Conservation (phyloP, 2,888 invertebrate species). For the Eustalomyia histrio region DNA sequence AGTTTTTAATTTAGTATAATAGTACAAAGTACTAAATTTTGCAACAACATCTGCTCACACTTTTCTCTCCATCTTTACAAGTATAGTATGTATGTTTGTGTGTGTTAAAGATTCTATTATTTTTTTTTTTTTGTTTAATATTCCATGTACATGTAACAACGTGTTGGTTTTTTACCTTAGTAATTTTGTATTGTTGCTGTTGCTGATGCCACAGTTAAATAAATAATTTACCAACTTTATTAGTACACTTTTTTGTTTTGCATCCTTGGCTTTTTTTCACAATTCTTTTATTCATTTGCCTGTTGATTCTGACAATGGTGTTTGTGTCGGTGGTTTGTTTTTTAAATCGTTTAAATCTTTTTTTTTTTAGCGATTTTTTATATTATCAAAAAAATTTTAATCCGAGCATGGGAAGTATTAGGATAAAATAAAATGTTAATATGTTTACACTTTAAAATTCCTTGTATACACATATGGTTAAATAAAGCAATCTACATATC, state of each 20-base stretch:
- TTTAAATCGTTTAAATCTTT: not conserved
- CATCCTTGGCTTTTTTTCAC: slow-evolving; percentile 12
- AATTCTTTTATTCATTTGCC: slow-evolving; percentile 13
- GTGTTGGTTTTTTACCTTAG: slow-evolving; percentile 10
- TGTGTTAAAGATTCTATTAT: not conserved
- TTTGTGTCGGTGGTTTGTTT: not conserved
- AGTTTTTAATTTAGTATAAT: slow-evolving; percentile 32
- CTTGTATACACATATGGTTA: too few relatives aligned
- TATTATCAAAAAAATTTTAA: too few relatives aligned
- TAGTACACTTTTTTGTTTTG: slow-evolving; percentile 1
- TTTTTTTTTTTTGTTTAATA: not conserved
- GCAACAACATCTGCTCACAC: slow-evolving; percentile 32
- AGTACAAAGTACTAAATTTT: slow-evolving; percentile 26
- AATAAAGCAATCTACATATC: too few relatives aligned
- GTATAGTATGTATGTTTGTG: not conserved
- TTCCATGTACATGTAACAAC: not conserved
- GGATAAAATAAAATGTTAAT: too few relatives aligned
- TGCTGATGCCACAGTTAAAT: slow-evolving; percentile 29
- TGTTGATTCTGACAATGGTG: not conserved
- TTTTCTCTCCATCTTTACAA: not conserved
- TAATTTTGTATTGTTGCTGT: slow-evolving; percentile 17
- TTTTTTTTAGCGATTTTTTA: not conserved
- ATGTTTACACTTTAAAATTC: too few relatives aligned
- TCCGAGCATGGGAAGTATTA: too few relatives aligned
- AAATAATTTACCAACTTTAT: slow-evolving; percentile 44